Conservation (phyloP, 92 coral and sea anemone species). For the Muricea muricata region DNA sequence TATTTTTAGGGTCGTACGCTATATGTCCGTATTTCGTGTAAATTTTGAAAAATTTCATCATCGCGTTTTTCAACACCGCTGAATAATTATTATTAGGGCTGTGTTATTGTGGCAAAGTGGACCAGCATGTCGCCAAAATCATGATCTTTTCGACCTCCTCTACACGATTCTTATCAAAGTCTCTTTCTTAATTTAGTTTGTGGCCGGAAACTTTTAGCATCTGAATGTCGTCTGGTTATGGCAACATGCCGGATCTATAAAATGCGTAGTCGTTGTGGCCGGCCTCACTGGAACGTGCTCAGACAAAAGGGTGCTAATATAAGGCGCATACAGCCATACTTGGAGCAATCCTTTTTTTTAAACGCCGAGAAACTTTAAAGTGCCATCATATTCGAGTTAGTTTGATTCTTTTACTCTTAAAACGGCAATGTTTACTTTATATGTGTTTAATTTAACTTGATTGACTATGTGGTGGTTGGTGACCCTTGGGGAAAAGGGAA, state of each 20-base stretch:
- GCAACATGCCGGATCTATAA: slow-evolving; percentile 4
- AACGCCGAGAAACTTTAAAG: background rate
- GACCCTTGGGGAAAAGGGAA: too few species aligned
- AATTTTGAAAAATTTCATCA: too few species aligned
- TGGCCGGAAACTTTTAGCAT: slow-evolving; percentile 19
- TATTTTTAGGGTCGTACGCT: too few species aligned
- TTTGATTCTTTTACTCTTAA: too few species aligned
- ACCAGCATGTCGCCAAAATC: background rate
- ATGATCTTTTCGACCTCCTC: background rate
- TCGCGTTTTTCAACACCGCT: too few species aligned
- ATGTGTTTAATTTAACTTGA: too few species aligned
- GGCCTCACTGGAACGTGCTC: background rate
- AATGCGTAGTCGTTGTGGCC: slow-evolving; percentile 1
- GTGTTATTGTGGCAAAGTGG: too few species aligned
- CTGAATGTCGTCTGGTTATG: background rate
- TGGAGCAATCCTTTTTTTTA: background rate
- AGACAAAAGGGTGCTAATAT: background rate
- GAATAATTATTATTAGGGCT: too few species aligned
- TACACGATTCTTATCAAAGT: background rate
- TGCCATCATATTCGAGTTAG: too few species aligned
- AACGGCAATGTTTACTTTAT: too few species aligned
- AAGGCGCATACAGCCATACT: background rate
- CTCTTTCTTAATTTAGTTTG: slow-evolving; percentile 22
- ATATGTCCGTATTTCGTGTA: too few species aligned
- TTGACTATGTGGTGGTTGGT: too few species aligned